Base-by-base conservation (phyloP, 2,797 vertebrate species). In the Gobio occitaniae region DNA sequence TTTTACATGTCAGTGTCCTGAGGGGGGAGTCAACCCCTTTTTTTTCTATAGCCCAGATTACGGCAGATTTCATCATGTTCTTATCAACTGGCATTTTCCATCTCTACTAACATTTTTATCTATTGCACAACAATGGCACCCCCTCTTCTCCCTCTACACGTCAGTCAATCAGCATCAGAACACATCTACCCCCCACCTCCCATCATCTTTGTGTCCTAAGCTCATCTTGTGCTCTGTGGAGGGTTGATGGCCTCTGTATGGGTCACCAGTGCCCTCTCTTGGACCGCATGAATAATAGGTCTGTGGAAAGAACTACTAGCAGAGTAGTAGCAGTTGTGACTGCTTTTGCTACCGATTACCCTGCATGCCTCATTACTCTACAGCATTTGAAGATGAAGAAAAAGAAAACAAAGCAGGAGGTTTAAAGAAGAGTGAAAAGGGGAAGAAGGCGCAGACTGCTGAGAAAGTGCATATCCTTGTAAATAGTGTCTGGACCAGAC, bases 11-110 rank as follows among this genome's bases (percentile, higher is more conserved):
- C 65, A 65, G 13, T 81, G 59, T 65, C 38, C 41, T 56, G 32
- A 56, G 25, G n/a, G 84, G 79, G 77, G 68, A 82, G 38, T 25
- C 63, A 65, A 61, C 76, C 19, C 68, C 4, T 54, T 6, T 56
- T 91, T 91, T 87, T 85, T 68, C 80, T 56, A 88, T 87, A 85
- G 91, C 85, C 86, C 88, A 90, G 88, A 93, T 95, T 96, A 90
- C 94, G 65, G 80, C 75, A 84, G 68, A 92, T 95, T 96, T 93
- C 95, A 94, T 95, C 94, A 95, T 93, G 89, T 84, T 90, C 82
- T 91, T 90, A 87, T 87, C 16, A 89, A 76, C 68, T 81, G 56
- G 50, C 48, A 71, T 89, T 86, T 89, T 81, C 29, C 76, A 47
- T 56, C 29, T 75, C 54, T 74, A 70, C 59, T 52, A 82, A 70